Evolutionary conservation across 2,797 vertebrate species (phyloP), one percentile per base, ranked within the genome.

Genomic region (Bradypodion ventrale): DNA sequence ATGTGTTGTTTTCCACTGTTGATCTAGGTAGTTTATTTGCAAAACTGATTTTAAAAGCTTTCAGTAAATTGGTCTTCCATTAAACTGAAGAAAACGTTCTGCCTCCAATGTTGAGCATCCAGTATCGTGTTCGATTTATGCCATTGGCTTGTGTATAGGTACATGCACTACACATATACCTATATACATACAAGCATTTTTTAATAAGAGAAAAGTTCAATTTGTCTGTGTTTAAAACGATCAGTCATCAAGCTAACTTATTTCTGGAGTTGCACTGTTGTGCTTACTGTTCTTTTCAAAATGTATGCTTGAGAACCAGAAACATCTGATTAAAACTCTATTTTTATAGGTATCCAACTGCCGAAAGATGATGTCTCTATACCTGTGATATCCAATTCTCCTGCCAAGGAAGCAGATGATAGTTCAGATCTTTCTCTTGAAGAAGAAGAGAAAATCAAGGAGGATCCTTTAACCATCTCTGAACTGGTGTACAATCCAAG

Each of bases 401-500:
- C 95, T 8, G 76, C 88, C 73, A 95, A 95, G 86, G 95, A 96
- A 40, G 84, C 69, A 76, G 93, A 7, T 5, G 90, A 93, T 8
- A 88, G 90, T 83, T 70, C 83, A 87, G 93, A 94, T 69, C 75
- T 91, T 83, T 85, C 70, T 19, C 75, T 87, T 42, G 94, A 95
- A 87, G 93, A 95, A 42, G 94, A 96, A 87, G 96, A 95, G 63
- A 93, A 91, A 83, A 90, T 95, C 16, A 95, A 94, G 89, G 96
- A 96, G 49, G 96, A 97, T 40, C 93, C 96, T 13, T 95, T 98
- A 89, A 98, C 97, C 63, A 98, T 99, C 88, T 99, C 98, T 73
- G 98, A 99, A 95, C 94, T 98, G 62, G 94, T 94, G 0, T 99
- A 99, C 95, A 98, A 94, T 95, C 98, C 98, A n/a, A 98, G 98